These are phyloP conservation scores for Neogobius melanostomus DNA, from an alignment of 2,113 vertebrate species.

Conservation along the genomic window DNA sequence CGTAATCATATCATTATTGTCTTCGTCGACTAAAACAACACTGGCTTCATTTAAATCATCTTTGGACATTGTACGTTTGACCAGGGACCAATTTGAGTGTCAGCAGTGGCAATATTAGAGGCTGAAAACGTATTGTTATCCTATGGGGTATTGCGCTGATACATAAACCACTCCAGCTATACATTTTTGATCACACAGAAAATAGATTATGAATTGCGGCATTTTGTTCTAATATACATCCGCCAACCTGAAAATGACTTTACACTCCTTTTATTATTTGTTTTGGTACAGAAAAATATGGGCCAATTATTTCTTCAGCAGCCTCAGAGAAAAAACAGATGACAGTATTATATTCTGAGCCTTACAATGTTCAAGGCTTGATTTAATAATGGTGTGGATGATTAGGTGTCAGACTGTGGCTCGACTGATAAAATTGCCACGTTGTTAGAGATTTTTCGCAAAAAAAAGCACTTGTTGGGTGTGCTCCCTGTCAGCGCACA, in stretches of 20 bases:
- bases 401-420: slow-evolving; percentile 4
- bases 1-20: too few relatives aligned
- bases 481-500: not conserved
- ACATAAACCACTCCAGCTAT: too few relatives aligned
- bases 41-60: too few relatives aligned
- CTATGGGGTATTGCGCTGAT: too few relatives aligned
- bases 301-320: slow-evolving; percentile 1
- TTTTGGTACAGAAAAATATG: not conserved
- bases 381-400: slow-evolving; percentile 11
- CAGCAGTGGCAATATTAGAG: too few relatives aligned
- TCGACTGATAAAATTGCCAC: not conserved
- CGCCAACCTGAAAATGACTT: not conserved
- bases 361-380: slow-evolving; percentile 1
- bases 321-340: not conserved
- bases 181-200: not conserved
- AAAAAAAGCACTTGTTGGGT: not conserved
- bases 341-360: slow-evolving; percentile 10
- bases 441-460: not conserved
- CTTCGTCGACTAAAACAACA: too few relatives aligned
- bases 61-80: too few relatives aligned
- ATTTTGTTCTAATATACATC: not conserved
- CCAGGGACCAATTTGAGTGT: too few relatives aligned
- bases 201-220: not conserved
- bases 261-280: not conserved
- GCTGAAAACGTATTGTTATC: too few relatives aligned